phyloP scores from a whole-genome alignment of 2,888 invertebrate species.

The Aleiodes alternator region DNA sequence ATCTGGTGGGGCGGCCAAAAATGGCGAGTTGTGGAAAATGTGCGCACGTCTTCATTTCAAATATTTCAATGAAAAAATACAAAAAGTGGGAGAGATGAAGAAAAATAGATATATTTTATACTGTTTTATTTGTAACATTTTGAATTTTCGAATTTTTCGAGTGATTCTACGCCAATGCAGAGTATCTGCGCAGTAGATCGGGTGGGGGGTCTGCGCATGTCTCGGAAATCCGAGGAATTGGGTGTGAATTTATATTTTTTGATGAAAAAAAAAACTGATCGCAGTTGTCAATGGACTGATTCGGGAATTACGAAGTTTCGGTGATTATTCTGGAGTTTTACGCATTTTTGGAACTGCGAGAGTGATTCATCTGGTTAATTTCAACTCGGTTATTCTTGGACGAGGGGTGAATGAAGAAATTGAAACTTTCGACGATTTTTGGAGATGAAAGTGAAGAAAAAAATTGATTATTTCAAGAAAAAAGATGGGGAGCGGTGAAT shows the following conservation, averaged over 20 bases:
- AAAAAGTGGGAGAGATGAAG: constrained; percentile 7
- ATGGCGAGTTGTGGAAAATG: constrained; percentile 69
- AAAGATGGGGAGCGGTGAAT: no score
- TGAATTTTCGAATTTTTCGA: neutral
- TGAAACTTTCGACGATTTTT: no score
- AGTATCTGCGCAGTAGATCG: constrained; percentile 31
- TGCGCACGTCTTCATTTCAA: constrained; percentile 40
- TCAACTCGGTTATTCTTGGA: constrained; percentile 14
- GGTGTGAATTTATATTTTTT: neutral
- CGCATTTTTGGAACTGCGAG: neutral
- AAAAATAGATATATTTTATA: neutral
- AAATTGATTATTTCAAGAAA: no score
- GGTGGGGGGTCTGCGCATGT: constrained; percentile 27
- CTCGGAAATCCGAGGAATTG: neutral
- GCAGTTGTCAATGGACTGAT: constrained; percentile 1
- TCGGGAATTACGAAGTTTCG: neutral
- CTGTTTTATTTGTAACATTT: constrained; percentile 33
- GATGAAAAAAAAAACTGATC: no score
- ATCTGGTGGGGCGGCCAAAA: constrained; percentile 74
- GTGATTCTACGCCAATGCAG: no score
- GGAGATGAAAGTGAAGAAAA: no score
- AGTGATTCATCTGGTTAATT: constrained; percentile 16
- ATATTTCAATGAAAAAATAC: neutral
- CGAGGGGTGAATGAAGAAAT: no score
- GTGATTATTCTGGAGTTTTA: no score